Percentiles rank a stretch among this genome's conserved stretches.
These are phyloP conservation scores for Cairina moschata DNA, from an alignment of 2,113 vertebrate species.

Conservation along the genomic window DNA sequence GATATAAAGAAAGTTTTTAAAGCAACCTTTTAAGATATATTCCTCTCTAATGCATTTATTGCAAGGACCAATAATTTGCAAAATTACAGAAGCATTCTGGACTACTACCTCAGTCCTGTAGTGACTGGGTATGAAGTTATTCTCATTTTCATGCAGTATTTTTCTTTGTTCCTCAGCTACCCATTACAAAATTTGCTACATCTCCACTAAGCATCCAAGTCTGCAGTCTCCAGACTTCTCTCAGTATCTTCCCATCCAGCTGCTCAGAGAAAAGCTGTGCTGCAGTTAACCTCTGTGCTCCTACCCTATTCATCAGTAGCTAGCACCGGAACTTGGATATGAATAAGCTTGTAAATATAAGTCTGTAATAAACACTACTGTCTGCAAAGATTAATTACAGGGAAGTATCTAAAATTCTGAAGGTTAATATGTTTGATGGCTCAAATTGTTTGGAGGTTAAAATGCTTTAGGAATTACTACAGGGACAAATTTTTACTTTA, in stretches of 20 bases:
- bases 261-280: background rate
- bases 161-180: background rate
- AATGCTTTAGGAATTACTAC: background rate
- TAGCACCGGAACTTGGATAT: background rate
- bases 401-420: background rate
- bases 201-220: background rate
- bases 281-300: background rate
- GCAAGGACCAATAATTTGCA: background rate
- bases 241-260: background rate
- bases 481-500: background rate
- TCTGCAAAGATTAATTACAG: slow-evolving; percentile 11
- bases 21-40: background rate
- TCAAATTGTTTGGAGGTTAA: background rate
- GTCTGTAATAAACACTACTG: background rate
- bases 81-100: background rate
- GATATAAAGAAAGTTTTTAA: background rate
- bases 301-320: background rate
- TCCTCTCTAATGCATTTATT: background rate
- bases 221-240: background rate
- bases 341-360: background rate
- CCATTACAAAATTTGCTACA: background rate
- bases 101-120: background rate
- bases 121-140: background rate
- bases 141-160: background rate
- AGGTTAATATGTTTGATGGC: background rate